Conservation (phyloP, 2,888 invertebrate genomes). For the Craniophora ligustri region DNA sequence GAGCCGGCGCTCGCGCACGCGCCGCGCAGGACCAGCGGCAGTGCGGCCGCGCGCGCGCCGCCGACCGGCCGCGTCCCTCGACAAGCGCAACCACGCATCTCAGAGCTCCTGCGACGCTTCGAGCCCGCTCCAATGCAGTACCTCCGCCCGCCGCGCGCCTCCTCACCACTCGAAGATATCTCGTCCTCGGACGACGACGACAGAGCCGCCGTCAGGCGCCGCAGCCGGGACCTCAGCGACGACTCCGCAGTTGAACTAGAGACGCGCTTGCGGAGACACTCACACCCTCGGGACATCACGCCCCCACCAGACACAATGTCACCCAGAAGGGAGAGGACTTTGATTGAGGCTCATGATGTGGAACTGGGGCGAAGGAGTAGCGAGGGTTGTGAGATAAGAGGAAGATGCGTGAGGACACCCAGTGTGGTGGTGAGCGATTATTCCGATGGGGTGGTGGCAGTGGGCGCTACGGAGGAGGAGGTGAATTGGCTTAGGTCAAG, state of each 20-base stretch:
- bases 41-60: conserved; percentile 79
- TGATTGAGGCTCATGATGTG: conserved; percentile 88
- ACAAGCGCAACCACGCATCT: conserved; percentile 81
- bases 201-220: conserved; percentile 80
- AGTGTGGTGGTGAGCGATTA: conserved; percentile 96
- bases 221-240: conserved; percentile 83
- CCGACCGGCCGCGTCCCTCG: conserved; percentile 75
- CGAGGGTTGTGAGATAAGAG: conserved; percentile 83
- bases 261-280: conserved; percentile 80
- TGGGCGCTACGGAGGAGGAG: conserved; percentile 83
- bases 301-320: conserved; percentile 81
- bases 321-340: conserved; percentile 78
- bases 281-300: conserved; percentile 79
- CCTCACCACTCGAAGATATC: conserved; percentile 81
- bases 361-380: conserved; percentile 85
- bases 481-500: conserved; percentile 83
- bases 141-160: conserved; percentile 79
- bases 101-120: conserved; percentile 80
- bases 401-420: conserved; percentile 92
- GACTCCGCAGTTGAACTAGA: conserved; percentile 89
- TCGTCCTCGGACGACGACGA: conserved; percentile 85
- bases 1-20: conserved; percentile 54
- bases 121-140: conserved; percentile 85
- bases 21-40: conserved; percentile 63
- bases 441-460: conserved; percentile 90